Conservation (phyloP, 2,113 vertebrate genomes). For the Triplophysa rosa region DNA sequence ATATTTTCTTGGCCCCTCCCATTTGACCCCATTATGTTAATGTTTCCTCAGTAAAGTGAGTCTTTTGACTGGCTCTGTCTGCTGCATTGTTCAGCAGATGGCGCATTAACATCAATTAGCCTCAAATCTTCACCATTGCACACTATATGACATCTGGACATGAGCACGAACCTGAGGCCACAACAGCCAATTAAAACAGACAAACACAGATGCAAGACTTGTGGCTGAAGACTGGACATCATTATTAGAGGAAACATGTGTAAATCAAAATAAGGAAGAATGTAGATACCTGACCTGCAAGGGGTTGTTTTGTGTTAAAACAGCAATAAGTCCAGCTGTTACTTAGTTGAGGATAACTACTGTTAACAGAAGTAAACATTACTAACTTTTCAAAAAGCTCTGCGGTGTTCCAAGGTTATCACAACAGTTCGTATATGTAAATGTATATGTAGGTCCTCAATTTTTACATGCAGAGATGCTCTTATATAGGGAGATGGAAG, state of each 20-base stretch:
- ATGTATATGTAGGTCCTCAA: too few species aligned
- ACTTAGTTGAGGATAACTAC: too few species aligned
- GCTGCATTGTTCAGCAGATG: slow-evolving; percentile 48
- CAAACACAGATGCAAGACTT: slow-evolving; percentile 21
- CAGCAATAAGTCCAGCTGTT: not conserved
- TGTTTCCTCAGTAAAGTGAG: slow-evolving; percentile 20
- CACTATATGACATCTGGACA: slow-evolving; percentile 25
- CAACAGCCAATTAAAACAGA: slow-evolving; percentile 30
- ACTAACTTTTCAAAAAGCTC: too few species aligned
- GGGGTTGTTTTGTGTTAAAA: not conserved
- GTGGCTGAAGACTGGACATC: not conserved
- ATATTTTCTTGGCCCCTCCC: not conserved
- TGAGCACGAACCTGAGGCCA: slow-evolving; percentile 27
- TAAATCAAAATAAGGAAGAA: not conserved
- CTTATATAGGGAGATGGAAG: too few species aligned
- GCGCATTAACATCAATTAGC: slow-evolving; percentile 54
- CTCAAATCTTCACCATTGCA: slow-evolving; percentile 45
- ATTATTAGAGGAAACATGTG: slow-evolving; percentile 2
- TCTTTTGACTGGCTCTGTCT: slow-evolving; percentile 38
- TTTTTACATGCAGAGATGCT: too few species aligned
- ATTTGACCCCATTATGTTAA: slow-evolving; percentile 1
- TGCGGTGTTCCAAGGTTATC: too few species aligned
- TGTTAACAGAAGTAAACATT: too few species aligned
- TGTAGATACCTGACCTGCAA: not conserved
- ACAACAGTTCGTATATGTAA: too few species aligned